Base-by-base conservation (phyloP, 2,888 invertebrate genomes). In the Cheilosia pagana region DNA sequence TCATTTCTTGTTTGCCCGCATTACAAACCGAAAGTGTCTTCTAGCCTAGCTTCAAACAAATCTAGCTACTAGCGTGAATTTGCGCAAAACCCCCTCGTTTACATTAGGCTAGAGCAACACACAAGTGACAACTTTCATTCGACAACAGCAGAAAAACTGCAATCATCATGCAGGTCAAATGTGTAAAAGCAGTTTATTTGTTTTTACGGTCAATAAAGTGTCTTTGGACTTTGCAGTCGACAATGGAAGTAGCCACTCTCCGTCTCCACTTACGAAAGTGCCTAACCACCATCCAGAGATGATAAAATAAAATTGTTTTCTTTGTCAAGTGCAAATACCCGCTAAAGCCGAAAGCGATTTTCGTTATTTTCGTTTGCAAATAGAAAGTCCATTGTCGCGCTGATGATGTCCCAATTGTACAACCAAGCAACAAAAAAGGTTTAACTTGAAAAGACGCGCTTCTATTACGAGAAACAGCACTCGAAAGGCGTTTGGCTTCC, bases 401-500 rank as follows among this genome's bases (percentile, higher is more conserved):
- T 21, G 53, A 53, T 55, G 16, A 21, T 23, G 43, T 43, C 12
- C 31, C 31, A 62, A 48, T 62, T 48, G 35, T 21, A 10, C 8
- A 48, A 48, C 35, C 31, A 19, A 14, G 31, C 28, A 31, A 28
- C 28, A 39, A 50, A 7, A 53, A 19, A 50, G n/a, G 16, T 59
- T 72, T 21, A n/a, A 60, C 21, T n/a, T 7, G 14, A 23, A 55
- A 28, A 45, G 63, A 41, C 19, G 25, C 25, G 4, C 6, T 23
- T 5, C 7, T 19, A 25, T 59, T 41, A 55, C 31, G 14, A 60
- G 39, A 53, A 43, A 62, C 28, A 19, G 19, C 52, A 50, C 63
- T 81, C n/a, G 28, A 55, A 62, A 68, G 71, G 10, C 62, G 57
- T 62, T 82, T 71, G 70, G 70, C 71, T 81, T 65, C 28, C n/a